A percentile compares a stretch with the other conserved stretches of the same genome.
These are phyloP conservation scores for Scaptomyza cyrtandrae DNA, from an alignment of 2,888 invertebrate genomes.

Conservation along the genomic window DNA sequence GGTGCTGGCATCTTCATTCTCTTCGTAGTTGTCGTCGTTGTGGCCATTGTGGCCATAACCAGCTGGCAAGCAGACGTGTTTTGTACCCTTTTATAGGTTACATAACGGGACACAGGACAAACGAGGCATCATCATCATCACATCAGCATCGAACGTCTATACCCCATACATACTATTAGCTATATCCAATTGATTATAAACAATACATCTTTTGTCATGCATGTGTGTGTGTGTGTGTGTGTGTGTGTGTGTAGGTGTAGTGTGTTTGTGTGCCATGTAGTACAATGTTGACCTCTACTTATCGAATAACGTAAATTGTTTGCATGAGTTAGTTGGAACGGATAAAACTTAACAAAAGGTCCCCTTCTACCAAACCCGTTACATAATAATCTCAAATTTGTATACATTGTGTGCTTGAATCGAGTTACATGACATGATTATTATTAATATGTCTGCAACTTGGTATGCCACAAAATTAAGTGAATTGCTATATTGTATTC, in stretches of 20 bases:
- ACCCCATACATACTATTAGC: not conserved
- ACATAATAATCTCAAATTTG: constrained; percentile 1
- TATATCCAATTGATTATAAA: constrained; percentile 9
- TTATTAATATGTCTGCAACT: not conserved
- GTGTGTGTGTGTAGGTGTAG: not conserved
- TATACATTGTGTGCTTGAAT: not conserved
- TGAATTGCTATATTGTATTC: not conserved
- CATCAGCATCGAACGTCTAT: no score
- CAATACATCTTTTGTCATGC: constrained; percentile 6
- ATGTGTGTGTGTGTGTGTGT: not conserved
- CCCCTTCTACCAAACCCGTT: not conserved
- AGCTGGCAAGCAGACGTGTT: not conserved
- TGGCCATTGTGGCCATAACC: constrained; percentile 1
- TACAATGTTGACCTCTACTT: not conserved
- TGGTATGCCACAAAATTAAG: not conserved
- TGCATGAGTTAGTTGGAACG: not conserved
- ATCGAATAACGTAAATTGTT: not conserved
- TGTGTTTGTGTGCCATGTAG: not conserved
- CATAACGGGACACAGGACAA: not conserved
- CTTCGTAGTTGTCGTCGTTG: not conserved
- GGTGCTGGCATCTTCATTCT: constrained; percentile 30
- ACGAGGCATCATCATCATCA: not conserved
- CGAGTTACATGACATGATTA: not conserved
- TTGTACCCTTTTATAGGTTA: constrained; percentile 22
- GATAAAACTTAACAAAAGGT: not conserved